These are phyloP conservation scores for Dipodomys ordii DNA, from an alignment of 2,113 vertebrate species.

Conservation along the genomic window DNA sequence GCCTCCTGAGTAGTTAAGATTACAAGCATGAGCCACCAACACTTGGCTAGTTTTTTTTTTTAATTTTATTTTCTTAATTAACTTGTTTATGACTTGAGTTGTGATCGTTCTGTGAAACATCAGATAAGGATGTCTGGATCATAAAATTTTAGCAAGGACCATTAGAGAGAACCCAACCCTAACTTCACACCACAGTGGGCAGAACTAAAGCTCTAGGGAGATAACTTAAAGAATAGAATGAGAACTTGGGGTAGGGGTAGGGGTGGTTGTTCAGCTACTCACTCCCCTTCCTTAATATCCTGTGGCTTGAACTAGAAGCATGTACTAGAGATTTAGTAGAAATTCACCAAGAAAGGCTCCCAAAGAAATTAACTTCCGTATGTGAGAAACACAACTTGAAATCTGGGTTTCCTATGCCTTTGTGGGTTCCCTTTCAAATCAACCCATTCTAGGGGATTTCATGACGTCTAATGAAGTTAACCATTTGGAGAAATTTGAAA, in stretches of 20 bases:
- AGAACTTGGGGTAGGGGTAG: not conserved
- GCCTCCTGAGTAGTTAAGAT: no score
- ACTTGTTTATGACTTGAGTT: not conserved
- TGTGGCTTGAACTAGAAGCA: not conserved
- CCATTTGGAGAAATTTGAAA: slow-evolving; percentile 10
- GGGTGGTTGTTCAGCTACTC: no score
- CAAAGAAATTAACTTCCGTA: not conserved
- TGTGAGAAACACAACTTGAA: not conserved
- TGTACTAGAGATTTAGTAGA: not conserved
- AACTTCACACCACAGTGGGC: slow-evolving; percentile 6
- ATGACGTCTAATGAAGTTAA: not conserved
- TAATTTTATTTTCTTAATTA: no score
- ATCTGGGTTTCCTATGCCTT: not conserved
- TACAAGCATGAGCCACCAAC: no score
- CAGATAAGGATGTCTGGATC: slow-evolving; percentile 36
- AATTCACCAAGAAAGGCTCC: not conserved
- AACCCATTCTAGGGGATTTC: not conserved
- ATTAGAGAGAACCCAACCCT: not conserved
- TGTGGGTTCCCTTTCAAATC: not conserved
- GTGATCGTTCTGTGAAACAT: not conserved
- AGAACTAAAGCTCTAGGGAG: not conserved
- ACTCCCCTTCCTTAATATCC: not conserved
- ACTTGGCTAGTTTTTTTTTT: no score
- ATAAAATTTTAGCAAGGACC: slow-evolving; percentile 56
- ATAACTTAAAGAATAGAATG: not conserved